Conservation (phyloP, 2,797 vertebrate genomes). For the Margarornis squamiger region DNA sequence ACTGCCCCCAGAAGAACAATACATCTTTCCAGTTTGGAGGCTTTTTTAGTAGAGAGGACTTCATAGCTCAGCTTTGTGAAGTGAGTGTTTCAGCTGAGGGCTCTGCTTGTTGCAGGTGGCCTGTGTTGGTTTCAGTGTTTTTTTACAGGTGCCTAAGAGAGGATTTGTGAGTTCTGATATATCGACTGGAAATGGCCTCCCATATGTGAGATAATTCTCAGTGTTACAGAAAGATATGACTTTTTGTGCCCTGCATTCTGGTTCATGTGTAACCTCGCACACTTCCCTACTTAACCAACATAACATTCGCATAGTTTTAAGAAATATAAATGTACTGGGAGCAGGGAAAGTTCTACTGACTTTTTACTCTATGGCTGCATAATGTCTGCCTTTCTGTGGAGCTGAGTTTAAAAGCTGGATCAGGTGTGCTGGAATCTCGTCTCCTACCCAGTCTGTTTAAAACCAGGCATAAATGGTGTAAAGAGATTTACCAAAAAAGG, state of each 20-base stretch:
- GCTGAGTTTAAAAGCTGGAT: background rate
- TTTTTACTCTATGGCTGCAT: background rate
- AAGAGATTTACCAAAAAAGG: slow-evolving; percentile 64
- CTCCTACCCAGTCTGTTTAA: background rate
- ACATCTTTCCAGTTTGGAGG: background rate
- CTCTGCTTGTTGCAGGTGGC: background rate
- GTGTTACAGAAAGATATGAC: background rate
- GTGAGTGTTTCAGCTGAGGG: background rate
- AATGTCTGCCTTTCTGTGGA: background rate
- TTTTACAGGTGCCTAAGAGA: background rate
- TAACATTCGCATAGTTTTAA: background rate
- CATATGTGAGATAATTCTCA: background rate
- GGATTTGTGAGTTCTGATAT: background rate
- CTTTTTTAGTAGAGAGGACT: background rate
- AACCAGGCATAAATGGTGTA: slow-evolving; percentile 37
- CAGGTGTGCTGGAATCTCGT: slow-evolving; percentile 34
- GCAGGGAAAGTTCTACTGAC: background rate
- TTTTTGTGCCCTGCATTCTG: background rate
- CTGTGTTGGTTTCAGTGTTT: background rate
- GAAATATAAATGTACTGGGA: background rate
- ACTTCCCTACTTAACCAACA: background rate
- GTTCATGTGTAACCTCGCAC: background rate
- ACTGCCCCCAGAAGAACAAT: background rate
- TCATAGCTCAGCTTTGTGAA: background rate
- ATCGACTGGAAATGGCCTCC: background rate